Evolutionary conservation across 2,113 vertebrate species (phyloP).

Genomic region (Ciconia boyciana): DNA sequence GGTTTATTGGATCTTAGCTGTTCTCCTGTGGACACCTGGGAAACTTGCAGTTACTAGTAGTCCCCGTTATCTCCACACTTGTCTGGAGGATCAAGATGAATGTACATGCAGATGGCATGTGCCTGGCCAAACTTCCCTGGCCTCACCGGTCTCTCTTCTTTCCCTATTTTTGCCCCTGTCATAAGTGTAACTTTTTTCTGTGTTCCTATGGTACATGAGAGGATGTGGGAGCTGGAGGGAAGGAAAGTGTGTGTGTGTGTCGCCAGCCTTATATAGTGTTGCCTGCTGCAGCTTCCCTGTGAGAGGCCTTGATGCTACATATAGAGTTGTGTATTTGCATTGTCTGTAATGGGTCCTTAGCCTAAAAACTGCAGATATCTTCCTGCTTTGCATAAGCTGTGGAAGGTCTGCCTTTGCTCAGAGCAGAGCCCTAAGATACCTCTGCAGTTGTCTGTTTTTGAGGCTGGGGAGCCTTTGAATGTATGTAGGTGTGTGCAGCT

Average conservation of each 20-base stretch:
- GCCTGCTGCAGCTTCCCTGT: neutral
- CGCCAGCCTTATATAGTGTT: neutral
- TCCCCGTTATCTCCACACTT: neutral
- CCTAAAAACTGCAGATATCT: neutral
- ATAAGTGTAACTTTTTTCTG: neutral
- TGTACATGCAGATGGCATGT: neutral
- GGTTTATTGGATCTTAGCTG: neutral
- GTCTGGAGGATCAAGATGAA: neutral
- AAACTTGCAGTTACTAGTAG: neutral
- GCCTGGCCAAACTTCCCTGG: neutral
- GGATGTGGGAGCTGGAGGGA: neutral
- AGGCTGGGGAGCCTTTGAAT: neutral
- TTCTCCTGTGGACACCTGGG: neutral
- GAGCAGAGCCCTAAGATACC: neutral
- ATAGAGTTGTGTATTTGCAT: neutral
- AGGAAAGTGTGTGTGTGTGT: no score
- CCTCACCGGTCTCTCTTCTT: neutral
- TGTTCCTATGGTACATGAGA: neutral
- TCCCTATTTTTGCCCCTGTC: neutral
- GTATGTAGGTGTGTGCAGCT: neutral
- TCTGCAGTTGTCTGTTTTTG: neutral
- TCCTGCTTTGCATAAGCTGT: neutral
- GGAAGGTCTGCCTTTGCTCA: neutral
- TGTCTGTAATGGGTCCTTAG: neutral
- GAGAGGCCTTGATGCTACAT: neutral